Conservation (phyloP, 1,140 invertebrate genomes). For the Leguminivora glycinivorella region DNA sequence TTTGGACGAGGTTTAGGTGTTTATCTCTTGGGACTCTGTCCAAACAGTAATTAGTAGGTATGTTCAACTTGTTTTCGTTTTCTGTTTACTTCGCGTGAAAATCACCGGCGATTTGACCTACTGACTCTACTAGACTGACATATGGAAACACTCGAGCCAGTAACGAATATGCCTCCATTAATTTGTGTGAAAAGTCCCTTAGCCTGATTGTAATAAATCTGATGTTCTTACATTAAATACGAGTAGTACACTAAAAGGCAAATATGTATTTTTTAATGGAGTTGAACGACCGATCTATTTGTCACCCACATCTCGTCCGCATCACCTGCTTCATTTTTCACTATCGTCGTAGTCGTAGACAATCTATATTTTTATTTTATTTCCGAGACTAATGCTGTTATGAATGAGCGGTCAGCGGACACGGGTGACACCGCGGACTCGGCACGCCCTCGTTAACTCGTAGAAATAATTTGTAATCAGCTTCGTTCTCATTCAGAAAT, state of each 20-base stretch:
- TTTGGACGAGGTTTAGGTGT: constrained; percentile 76
- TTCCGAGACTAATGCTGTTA: constrained; percentile 43
- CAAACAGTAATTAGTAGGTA: constrained; percentile 75
- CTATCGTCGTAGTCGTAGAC: constrained; percentile 49
- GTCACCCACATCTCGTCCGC: constrained; percentile 53
- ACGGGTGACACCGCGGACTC: constrained; percentile 42
- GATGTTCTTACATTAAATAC: no score
- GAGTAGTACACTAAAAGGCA: not conserved
- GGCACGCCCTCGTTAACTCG: constrained; percentile 32
- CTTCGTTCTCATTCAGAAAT: not conserved
- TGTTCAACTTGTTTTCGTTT: constrained; percentile 61
- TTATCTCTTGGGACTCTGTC: constrained; percentile 76
- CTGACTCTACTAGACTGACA: not conserved
- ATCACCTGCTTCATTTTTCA: constrained; percentile 68
- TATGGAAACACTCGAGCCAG: not conserved
- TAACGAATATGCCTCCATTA: not conserved
- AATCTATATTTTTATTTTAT: constrained; percentile 66
- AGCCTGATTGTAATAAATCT: not conserved
- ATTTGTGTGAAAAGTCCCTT: not conserved
- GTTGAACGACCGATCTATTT: constrained; percentile 59
- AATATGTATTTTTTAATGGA: constrained; percentile 30
- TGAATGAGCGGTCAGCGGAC: constrained; percentile 54
- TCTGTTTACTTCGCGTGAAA: constrained; percentile 44
- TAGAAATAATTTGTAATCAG: constrained; percentile 13
- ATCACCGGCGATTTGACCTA: constrained; percentile 20